Evolutionary conservation across 2,888 invertebrate species (phyloP), one percentile per base, ranked within the genome.

Genomic region (Clepsis dumicolana): DNA sequence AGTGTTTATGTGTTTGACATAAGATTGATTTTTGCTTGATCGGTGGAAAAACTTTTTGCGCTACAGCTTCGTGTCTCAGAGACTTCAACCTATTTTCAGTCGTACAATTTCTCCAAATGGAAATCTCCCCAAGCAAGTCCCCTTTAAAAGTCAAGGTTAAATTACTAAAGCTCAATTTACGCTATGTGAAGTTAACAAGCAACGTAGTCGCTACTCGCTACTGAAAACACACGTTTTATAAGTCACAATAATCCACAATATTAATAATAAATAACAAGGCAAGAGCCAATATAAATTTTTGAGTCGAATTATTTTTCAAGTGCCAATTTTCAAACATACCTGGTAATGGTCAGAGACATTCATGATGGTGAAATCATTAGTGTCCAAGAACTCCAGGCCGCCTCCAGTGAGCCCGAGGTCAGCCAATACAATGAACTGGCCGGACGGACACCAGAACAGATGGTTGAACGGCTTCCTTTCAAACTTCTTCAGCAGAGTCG

Each of bases 331-430:
- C 4, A 14, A 18, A 74, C 80, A 70, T 57, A 95, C 95, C 82
- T 97, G 97, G 89, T 98, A 99, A 90, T 99, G 99, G 87, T 99
- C 99, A 0, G 97, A 97, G 12, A 97, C 96, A 81, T 97, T 97
- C 97, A 98, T 98, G n/a, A 98, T 95, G 5, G 98, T 96, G 87
- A 98, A 99, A 84, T 99, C 99, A 79, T 97, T 97, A 0, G 98
- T 98, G 83, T 99, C 99, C 56, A 99, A 96, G 86, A 99, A 99
- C 89, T 99, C 99, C 76, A 99, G 91, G 7, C 97, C 97, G 54
- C 99, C 98, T 85, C 97, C 97, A 75, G 96, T 96, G 56, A 96
- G 94, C 10, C 96, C 95, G 53, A 99, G 94, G 77, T 98, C 98
- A 63, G 99, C 99, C 74, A 99, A 91, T 18, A 99, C 98, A 65